Conservation (phyloP, 1,140 invertebrate species). For the Danaus melanippus region DNA sequence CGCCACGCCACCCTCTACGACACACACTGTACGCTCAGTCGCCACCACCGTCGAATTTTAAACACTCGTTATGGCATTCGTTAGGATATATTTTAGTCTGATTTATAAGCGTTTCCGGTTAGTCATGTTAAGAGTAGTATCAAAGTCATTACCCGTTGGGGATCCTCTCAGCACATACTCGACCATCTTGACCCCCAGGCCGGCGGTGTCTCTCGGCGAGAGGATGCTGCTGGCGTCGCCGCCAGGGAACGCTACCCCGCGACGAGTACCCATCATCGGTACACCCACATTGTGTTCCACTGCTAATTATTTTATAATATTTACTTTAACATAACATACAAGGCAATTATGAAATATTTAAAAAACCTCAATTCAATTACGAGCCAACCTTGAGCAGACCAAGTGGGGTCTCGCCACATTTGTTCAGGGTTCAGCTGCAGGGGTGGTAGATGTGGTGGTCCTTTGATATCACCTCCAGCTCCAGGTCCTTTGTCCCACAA, state of each 20-base stretch:
- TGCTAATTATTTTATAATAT: slow-evolving; percentile 23
- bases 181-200: slow-evolving; percentile 97
- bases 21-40: no score
- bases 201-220: slow-evolving; percentile 82
- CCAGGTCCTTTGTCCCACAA: slow-evolving; percentile 85
- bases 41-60: no score
- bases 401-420: slow-evolving; percentile 89
- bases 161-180: slow-evolving; percentile 95
- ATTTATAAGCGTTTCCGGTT: slow-evolving; percentile 3
- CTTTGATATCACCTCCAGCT: slow-evolving; percentile 77
- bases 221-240: slow-evolving; percentile 75
- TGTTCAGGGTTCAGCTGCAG: slow-evolving; percentile 86
- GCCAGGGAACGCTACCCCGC: slow-evolving; percentile 73
- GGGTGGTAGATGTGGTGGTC: slow-evolving; percentile 72
- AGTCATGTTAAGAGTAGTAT: neutral
- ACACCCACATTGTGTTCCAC: slow-evolving; percentile 84
- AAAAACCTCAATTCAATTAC: neutral
- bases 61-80: no score
- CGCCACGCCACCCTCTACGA: no score
- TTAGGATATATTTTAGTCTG: slow-evolving; percentile 6
- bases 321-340: neutral
- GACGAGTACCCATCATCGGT: slow-evolving; percentile 80
- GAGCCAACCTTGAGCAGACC: slow-evolving; percentile 84
- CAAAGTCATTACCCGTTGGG: slow-evolving; percentile 75
- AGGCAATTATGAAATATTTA: neutral